Conservation (phyloP, 2,113 vertebrate species). For the Neolamprologus hecqui region DNA sequence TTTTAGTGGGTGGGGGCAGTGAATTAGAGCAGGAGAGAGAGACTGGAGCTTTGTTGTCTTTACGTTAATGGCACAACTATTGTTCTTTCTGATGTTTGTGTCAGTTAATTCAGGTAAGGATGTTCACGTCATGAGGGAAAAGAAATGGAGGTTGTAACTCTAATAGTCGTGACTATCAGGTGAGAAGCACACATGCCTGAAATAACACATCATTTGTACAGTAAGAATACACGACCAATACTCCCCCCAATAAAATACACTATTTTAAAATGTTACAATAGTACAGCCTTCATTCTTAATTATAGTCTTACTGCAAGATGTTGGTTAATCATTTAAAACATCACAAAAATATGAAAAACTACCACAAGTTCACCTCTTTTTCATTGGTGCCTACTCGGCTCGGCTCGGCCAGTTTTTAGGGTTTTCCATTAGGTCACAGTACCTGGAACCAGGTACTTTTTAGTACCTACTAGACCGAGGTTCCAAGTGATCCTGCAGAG, state of each 20-base stretch:
- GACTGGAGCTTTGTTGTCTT: background rate
- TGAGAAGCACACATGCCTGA: background rate
- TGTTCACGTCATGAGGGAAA: background rate
- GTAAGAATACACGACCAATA: background rate
- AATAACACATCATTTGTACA: background rate
- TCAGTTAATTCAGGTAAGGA: background rate
- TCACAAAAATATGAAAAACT: background rate
- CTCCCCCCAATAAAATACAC: background rate
- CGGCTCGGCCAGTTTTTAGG: background rate
- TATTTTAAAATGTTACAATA: background rate
- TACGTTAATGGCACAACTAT: background rate
- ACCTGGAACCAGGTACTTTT: background rate
- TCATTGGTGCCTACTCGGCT: accelerated
- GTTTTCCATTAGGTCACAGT: background rate
- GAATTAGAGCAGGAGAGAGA: background rate
- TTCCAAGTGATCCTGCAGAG: background rate
- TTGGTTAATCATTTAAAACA: background rate
- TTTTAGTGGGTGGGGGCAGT: slow-evolving; percentile 9
- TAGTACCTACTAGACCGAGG: background rate
- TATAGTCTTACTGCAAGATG: background rate
- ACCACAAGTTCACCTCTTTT: background rate
- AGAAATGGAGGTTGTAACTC: background rate
- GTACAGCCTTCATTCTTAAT: background rate
- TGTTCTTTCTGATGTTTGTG: background rate
- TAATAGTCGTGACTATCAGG: accelerated